Percentiles rank a stretch among this genome's conserved stretches.
phyloP scores from a whole-genome alignment of 2,888 invertebrate species.

The Lasioglossum morio region DNA sequence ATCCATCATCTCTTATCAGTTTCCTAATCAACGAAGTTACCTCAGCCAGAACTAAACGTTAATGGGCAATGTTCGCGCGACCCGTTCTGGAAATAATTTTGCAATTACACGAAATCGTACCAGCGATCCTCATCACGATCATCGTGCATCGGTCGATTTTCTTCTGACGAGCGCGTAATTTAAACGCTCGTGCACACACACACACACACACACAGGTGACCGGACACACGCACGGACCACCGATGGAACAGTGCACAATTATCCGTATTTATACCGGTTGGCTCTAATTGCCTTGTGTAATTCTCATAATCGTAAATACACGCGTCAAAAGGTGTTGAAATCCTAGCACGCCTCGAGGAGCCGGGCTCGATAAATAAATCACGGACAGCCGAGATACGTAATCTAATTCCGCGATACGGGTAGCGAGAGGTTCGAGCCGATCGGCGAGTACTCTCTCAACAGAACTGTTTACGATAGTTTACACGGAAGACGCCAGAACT shows the following conservation, averaged over 20 bases:
- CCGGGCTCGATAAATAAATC: conserved; percentile 79
- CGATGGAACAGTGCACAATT: conserved; percentile 66
- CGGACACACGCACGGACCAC: not conserved
- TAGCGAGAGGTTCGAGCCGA: conserved; percentile 64
- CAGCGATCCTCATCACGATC: conserved; percentile 13
- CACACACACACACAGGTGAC: not conserved
- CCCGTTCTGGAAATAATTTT: conserved; percentile 15
- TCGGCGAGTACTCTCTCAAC: conserved; percentile 6
- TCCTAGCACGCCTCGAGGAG: conserved; percentile 73
- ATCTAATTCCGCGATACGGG: conserved; percentile 79
- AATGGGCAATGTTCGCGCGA: conserved; percentile 5
- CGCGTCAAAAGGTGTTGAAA: conserved; percentile 81
- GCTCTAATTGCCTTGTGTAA: conserved; percentile 80
- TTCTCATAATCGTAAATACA: conserved; percentile 81
- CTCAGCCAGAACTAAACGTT: conserved; percentile 24
- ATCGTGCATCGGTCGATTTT: conserved; percentile 45
- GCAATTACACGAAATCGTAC: conserved; percentile 31
- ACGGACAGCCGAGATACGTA: conserved; percentile 76
- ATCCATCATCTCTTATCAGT: conserved; percentile 30
- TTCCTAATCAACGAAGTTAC: conserved; percentile 18
- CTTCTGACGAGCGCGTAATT: conserved; percentile 65
- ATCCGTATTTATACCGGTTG: conserved; percentile 74
- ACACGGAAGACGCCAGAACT: conserved; percentile 38
- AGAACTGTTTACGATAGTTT: conserved; percentile 37
- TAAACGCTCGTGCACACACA: conserved; percentile 54